These are phyloP conservation scores for Girardinichthys multiradiatus DNA, from an alignment of 2,113 vertebrate genomes.

Conservation along the genomic window DNA sequence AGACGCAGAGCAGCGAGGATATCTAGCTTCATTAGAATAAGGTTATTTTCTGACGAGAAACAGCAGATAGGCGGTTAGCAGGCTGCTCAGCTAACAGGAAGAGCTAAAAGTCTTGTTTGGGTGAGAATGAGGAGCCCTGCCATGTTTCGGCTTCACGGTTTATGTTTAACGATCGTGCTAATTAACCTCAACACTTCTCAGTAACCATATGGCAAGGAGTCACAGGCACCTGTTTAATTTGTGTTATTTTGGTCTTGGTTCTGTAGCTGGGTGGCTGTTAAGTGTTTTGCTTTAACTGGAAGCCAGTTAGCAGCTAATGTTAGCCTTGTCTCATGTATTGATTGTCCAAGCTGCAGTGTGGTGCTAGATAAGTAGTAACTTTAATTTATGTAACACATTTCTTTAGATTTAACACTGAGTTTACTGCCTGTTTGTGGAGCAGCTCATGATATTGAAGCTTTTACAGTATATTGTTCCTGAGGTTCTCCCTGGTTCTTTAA, in stretches of 20 bases:
- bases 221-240: neutral
- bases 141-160: slow-evolving; percentile 43
- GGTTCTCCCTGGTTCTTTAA: neutral
- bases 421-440: neutral
- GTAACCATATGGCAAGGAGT: neutral
- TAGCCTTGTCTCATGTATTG: slow-evolving; percentile 20
- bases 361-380: neutral
- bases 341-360: neutral
- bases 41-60: slow-evolving; percentile 5
- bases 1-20: neutral
- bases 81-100: slow-evolving; percentile 41
- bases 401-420: neutral
- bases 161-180: slow-evolving; percentile 13
- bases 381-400: neutral
- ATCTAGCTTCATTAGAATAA: neutral
- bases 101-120: slow-evolving; percentile 58
- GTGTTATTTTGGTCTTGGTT: neutral
- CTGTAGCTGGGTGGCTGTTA: slow-evolving; percentile 6
- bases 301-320: slow-evolving; percentile 50
- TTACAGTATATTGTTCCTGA: neutral
- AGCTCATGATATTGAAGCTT: neutral
- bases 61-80: slow-evolving; percentile 16
- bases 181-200: slow-evolving; percentile 16
- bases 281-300: slow-evolving; percentile 26
- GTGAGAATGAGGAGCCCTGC: no score